Evolutionary conservation across 2,797 vertebrate genomes (phyloP), one percentile per base, ranked within the genome.

Genomic region (Tangara arthus): DNA sequence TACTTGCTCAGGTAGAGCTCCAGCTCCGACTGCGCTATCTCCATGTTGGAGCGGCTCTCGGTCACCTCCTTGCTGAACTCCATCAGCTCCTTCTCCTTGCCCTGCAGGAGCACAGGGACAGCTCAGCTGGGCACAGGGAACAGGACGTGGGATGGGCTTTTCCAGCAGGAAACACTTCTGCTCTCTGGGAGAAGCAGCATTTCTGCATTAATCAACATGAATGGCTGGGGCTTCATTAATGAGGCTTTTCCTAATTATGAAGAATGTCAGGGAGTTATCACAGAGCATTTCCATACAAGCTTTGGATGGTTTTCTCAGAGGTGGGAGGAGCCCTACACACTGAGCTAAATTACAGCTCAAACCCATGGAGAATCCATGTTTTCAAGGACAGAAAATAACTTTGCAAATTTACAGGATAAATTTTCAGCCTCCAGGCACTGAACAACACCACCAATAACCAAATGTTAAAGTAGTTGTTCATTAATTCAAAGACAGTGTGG

Each of bases 1-100:
- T 99, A 98, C 50, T 97, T 97, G 95, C 98, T 99, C 27, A 99
- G 98, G 93, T 99, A 99, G 87, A 99, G 98, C 92, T 99, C 99
- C 22, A 99, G 98, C 96, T 99, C 99, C 0, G 99, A 98, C 46
- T 99, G 99, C 17, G 98, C 98, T 4, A 99, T 95, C 14, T 99
- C 98, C 98, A 99, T 98, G 59, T 97, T 98, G 28, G 99, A 99
- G 28, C 98, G 98, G 0, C 99, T 98, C 97, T 99, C 99, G 22
- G 98, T 99, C 89, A 99, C 99, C 2, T 95, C 97, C 97, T 98
- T 99, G 64, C 98, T 99, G 34, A 99, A 98, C 93, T 98, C 98
- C 98, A 99, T 98, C 46, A 99, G 98, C 97, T 99, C 98, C 53
- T 98, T 98, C 96, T 99, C 99, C 97, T 98, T 98, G 91, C 80